These are phyloP conservation scores for Kryptolebias marmoratus DNA, from an alignment of 2,113 vertebrate species.

Conservation along the genomic window DNA sequence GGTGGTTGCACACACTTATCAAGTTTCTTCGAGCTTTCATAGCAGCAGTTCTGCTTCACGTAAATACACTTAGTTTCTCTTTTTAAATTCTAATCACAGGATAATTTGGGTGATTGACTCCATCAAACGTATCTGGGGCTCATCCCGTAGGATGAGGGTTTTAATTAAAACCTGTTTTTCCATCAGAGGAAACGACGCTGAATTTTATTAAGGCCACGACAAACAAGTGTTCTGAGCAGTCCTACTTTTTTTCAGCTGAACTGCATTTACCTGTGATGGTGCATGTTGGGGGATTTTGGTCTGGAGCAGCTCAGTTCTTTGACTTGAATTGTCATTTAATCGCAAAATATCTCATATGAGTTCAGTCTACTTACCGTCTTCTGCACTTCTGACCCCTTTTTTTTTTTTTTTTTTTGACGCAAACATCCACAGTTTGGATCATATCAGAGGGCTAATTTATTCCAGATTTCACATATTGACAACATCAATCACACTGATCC, in stretches of 20 bases:
- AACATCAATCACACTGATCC: conserved; percentile 67
- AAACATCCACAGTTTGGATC: conserved; percentile 55
- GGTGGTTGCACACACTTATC: too few species aligned
- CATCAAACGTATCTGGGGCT: conserved; percentile 67
- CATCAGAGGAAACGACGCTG: conserved; percentile 60
- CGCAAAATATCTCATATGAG: background rate
- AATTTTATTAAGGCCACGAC: conserved; percentile 66
- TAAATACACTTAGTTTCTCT: conserved; percentile 26
- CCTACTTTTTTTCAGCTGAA: background rate
- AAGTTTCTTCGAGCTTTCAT: background rate
- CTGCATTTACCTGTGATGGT: background rate
- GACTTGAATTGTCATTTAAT: background rate
- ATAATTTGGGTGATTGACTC: conserved; percentile 68
- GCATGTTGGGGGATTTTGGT: background rate
- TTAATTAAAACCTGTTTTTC: conserved; percentile 71
- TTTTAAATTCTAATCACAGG: conserved; percentile 48
- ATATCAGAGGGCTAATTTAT: conserved; percentile 58
- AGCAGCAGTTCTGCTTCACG: background rate
- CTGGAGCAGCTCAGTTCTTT: background rate
- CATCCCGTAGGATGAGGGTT: conserved; percentile 52
- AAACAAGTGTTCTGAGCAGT: conserved; percentile 17
- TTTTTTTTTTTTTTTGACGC: background rate
- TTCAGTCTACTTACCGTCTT: background rate
- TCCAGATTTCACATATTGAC: conserved; percentile 68
- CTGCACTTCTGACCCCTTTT: conserved; percentile 39